Evolutionary conservation across 2,113 vertebrate genomes (phyloP).

Genomic region (Sander vitreus): DNA sequence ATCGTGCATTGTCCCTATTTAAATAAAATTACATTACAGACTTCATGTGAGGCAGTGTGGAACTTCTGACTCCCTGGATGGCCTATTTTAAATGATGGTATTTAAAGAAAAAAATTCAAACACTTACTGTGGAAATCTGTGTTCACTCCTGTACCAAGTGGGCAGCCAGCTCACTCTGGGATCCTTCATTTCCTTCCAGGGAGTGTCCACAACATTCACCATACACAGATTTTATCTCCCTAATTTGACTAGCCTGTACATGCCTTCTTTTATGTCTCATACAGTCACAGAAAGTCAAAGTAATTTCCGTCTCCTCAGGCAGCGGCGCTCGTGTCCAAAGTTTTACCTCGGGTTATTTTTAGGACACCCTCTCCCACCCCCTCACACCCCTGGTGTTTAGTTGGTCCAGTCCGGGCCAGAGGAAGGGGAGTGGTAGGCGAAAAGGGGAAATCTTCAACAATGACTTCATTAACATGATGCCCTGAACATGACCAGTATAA

Average conservation of each 20-base stretch:
- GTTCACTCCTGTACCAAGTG: conserved; percentile 1
- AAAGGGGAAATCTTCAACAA: conserved; percentile 62
- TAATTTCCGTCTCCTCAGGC: not conserved
- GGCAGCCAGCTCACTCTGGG: conserved; percentile 9
- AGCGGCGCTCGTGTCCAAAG: conserved; percentile 23
- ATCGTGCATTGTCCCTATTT: too few species aligned
- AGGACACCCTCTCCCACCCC: conserved; percentile 29
- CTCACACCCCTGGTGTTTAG: conserved; percentile 16
- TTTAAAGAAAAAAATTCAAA: not conserved
- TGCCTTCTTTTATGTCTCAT: not conserved
- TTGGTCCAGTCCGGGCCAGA: conserved; percentile 69
- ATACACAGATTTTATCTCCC: conserved; percentile 26
- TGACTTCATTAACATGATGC: conserved; percentile 69
- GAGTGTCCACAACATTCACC: not conserved
- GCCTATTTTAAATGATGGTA: not conserved
- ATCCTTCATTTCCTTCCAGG: conserved; percentile 20
- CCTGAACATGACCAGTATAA: conserved; percentile 45
- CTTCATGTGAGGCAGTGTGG: not conserved
- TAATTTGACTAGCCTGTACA: not conserved
- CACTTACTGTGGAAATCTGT: conserved; percentile 30
- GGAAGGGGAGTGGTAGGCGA: conserved; percentile 69
- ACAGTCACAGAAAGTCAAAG: not conserved
- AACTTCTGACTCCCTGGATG: not conserved
- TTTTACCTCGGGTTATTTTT: conserved; percentile 62
- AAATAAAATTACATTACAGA: not conserved